A percentile compares a stretch with the other conserved stretches of the same genome.
phyloP scores from a whole-genome alignment of 2,797 vertebrate genomes.

The Perdix hodgsoniae region DNA sequence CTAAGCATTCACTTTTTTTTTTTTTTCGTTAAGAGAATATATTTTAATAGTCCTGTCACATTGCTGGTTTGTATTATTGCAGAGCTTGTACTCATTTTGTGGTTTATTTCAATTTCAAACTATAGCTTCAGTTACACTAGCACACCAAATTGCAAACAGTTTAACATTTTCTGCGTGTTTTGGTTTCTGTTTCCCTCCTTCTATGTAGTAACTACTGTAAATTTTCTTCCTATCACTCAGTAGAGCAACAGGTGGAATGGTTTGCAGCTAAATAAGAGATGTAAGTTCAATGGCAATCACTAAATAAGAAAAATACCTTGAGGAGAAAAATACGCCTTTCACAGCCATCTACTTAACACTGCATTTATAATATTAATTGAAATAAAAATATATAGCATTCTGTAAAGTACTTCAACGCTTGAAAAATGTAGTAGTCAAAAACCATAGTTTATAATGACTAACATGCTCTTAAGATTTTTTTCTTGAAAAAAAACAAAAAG shows the following conservation, averaged over 20 bases:
- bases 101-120: background rate
- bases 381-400: constrained; percentile 23
- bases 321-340: background rate
- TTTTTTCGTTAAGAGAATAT: background rate
- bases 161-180: background rate
- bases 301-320: background rate
- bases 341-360: background rate
- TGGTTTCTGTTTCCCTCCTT: background rate
- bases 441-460: background rate
- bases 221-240: background rate
- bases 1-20: background rate
- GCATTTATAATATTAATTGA: constrained; percentile 5
- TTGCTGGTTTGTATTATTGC: background rate
- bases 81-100: constrained; percentile 15
- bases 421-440: background rate
- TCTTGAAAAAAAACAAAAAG: background rate
- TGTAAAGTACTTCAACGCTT: background rate
- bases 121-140: background rate
- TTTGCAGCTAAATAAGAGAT: background rate
- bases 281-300: background rate
- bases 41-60: background rate
- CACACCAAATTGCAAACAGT: background rate
- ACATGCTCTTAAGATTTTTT: background rate
- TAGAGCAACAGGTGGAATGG: background rate
- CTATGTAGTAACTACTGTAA: background rate